Evolutionary conservation across 2,113 vertebrate species (phyloP), one percentile per base, ranked within the genome.

Genomic region (Tragelaphus imberbis): DNA sequence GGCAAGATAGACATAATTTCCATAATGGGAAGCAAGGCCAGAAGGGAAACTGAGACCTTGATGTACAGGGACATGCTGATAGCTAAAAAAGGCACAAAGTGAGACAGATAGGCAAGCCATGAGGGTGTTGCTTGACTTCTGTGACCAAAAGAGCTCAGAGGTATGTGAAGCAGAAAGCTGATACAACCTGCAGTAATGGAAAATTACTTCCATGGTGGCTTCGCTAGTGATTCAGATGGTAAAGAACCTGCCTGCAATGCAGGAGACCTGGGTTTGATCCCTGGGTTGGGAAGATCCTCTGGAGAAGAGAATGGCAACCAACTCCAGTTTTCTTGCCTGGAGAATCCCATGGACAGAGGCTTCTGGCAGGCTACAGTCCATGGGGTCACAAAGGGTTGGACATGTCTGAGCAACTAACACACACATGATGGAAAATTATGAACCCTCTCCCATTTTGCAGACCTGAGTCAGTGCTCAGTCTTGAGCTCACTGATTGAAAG

Each of bases 281-380:
- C 68, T 23, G 68, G n/a, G 11, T 71, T 23, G 68, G 19, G 68
- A 40, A 40, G n/a, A 75, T 40, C 19, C 68, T 19, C n/a, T 75
- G 19, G 19, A 75, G 68, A 23, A 75, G 19, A 10, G 10, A 23
- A 75, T 75, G 68, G n/a, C 68, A 75, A 36, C 19, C 68, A 19
- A 40, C 68, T 75, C n/a, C 68, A 75, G n/a, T 75, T 13, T 40
- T 75, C 68, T 75, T 75, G 36, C 68, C 19, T 6, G 5, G 68
- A 75, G 68, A 75, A 23, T 75, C 68, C 68, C 19, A 23, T 75
- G n/a, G n/a, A 71, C n/a, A 40, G 68, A 71, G n/a, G n/a, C 10
- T 12, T n/a, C n/a, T 71, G 68, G 68, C 0, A 0, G 68, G n/a
- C 19, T 75, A 40, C 5, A 25, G 68, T 40, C n/a, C n/a, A 40